Conservation (phyloP, 2,888 invertebrate species). For the Drosophila mimica region DNA sequence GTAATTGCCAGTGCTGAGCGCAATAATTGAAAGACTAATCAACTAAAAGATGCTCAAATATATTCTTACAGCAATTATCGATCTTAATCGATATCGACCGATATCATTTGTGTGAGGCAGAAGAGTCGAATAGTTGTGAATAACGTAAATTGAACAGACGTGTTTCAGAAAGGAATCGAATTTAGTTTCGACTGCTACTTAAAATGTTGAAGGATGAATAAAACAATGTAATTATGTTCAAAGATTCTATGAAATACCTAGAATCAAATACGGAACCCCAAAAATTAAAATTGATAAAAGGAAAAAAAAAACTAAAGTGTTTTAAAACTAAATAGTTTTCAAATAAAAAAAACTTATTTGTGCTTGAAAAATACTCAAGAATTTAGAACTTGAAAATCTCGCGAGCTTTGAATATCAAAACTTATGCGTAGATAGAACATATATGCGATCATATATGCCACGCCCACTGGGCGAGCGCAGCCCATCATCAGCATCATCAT, state of each 20-base stretch:
- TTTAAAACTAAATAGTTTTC: background rate
- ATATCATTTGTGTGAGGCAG: background rate
- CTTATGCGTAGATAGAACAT: background rate
- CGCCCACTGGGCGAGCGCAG: constrained; percentile 7
- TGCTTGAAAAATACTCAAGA: background rate
- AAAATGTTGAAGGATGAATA: background rate
- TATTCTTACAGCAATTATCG: background rate
- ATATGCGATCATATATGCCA: constrained; percentile 2
- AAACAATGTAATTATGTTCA: background rate
- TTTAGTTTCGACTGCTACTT: background rate
- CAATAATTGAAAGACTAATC: background rate
- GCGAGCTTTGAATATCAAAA: background rate
- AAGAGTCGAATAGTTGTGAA: too few relatives aligned
- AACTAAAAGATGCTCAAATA: background rate
- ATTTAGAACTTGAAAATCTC: background rate
- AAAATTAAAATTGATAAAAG: background rate
- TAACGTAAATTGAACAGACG: too few relatives aligned
- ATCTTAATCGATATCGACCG: background rate
- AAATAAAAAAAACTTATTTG: background rate
- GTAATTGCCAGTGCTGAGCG: background rate
- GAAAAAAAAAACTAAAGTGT: background rate
- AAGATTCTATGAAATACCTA: background rate
- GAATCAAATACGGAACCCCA: background rate
- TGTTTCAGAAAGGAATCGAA: background rate
- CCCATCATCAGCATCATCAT: background rate